Base-by-base conservation (phyloP, 2,888 invertebrate species). In the Serripes groenlandicus region DNA sequence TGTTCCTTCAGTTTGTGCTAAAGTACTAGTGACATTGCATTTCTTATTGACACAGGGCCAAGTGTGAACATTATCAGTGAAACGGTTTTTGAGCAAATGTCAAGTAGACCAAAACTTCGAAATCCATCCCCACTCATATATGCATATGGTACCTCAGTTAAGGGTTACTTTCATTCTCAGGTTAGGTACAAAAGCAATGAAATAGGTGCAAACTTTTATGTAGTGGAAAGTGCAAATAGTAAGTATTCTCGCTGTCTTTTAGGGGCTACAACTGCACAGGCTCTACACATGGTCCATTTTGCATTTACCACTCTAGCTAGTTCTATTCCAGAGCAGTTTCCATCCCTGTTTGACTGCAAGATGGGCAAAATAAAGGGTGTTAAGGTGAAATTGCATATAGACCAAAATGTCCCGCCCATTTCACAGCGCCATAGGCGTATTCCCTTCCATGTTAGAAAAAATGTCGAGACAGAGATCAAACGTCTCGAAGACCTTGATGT, bases 261-360 rank as follows among this genome's bases (percentile, higher is more conserved):
- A 21, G 75, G 75, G 7, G 60, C 75, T 15, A 52, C 26, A 3
- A 64, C 71, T 23, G 80, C 75, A 1, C 75, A 80, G 42, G 49
- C 52, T 37, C 56, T 80, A 26, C n/a, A 30, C n/a, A 70, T 75
- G 32, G 52, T 80, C 28, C 64, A 75, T 4, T 75, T 75, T 80
- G 75, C 80, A 28, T 80, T 80, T 30, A 35, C 75, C 30, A 37
- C 75, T 1, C 52, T 37, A 2, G 62, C 70, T 34, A 62, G 18
- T 35, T 68, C 66, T 37, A 56, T 80, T 62, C 23, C 75, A 70
- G 75, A 81, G 0, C 32, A 76, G 37, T 76, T 73, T 62, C 15
- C 77, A 21, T 21, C 76, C 15, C 23, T 82, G 49, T 84, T 85
- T 70, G 75, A 84, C n/a, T n/a, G n/a, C n/a, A n/a, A n/a, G n/a